Evolutionary conservation across 2,888 invertebrate species (phyloP).

Genomic region (Agrotis clavis): DNA sequence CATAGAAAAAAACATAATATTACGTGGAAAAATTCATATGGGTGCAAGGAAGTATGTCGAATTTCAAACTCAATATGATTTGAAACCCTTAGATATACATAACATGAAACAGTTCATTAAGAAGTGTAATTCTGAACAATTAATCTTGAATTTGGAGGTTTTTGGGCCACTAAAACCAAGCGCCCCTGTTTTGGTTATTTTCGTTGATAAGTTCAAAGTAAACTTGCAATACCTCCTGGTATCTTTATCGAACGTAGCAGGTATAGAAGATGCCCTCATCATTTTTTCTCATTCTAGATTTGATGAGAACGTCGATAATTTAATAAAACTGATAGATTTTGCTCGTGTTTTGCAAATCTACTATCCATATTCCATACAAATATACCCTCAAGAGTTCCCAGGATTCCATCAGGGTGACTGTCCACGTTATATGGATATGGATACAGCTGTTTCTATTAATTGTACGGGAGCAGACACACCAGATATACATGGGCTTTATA

Average conservation of each 20-base stretch:
- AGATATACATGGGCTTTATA: conserved; percentile 73
- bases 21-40: conserved; percentile 58
- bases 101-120: conserved; percentile 44
- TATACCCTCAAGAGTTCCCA: conserved; percentile 73
- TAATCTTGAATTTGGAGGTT: conserved; percentile 69
- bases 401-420: conserved; percentile 72
- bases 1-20: conserved; percentile 35
- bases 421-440: conserved; percentile 62
- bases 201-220: conserved; percentile 67
- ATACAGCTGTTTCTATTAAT: conserved; percentile 64
- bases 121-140: conserved; percentile 45
- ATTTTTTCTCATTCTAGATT: conserved; percentile 79
- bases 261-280: conserved; percentile 75
- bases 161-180: conserved; percentile 70
- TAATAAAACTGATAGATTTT: conserved; percentile 76
- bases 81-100: conserved; percentile 17
- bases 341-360: conserved; percentile 79
- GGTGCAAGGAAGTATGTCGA: conserved; percentile 63
- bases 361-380: conserved; percentile 78
- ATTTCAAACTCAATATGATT: conserved; percentile 23
- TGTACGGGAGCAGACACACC: conserved; percentile 72
- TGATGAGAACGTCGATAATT: conserved; percentile 71
- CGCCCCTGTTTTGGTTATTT: conserved; percentile 75
- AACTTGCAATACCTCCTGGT: conserved; percentile 73
- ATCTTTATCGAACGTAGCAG: conserved; percentile 73